Conservation (phyloP, 2,888 invertebrate genomes). For the Parthenolecanium corni region DNA sequence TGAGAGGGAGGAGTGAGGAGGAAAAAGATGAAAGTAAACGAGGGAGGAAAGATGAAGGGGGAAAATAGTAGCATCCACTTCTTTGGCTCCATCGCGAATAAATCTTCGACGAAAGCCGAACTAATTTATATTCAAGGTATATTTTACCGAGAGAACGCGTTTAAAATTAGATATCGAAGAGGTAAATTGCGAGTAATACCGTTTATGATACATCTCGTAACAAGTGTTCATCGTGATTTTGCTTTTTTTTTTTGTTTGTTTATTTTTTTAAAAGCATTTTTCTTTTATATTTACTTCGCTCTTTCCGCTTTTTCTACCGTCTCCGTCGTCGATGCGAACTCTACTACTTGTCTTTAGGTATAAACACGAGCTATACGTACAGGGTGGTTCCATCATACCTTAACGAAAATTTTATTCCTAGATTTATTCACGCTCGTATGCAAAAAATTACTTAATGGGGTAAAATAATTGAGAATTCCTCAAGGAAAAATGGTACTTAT, state of each 20-base stretch:
- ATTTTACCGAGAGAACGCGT: background rate
- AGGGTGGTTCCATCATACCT: too few species aligned
- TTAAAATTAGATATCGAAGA: background rate
- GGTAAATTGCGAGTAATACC: background rate
- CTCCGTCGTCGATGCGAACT: background rate
- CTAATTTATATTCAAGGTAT: background rate
- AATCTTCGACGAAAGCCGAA: background rate
- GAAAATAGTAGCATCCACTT: background rate
- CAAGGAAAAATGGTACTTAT: too few species aligned
- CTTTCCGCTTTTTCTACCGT: background rate
- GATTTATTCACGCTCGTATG: too few species aligned
- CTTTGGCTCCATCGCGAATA: background rate
- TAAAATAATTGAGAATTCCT: too few species aligned
- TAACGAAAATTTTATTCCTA: too few species aligned
- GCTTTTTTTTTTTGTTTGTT: background rate
- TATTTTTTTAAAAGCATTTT: background rate
- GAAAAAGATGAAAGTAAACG: too few species aligned
- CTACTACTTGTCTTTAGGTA: background rate
- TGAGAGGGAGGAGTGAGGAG: too few species aligned
- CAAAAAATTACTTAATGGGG: too few species aligned
- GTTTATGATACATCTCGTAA: background rate
- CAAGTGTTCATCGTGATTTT: constrained; percentile 8
- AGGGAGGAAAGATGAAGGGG: too few species aligned
- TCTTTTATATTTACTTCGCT: background rate
- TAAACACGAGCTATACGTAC: background rate